Evolutionary conservation across 2,888 invertebrate genomes (phyloP).

Genomic region (Dasysyrphus albostriatus): DNA sequence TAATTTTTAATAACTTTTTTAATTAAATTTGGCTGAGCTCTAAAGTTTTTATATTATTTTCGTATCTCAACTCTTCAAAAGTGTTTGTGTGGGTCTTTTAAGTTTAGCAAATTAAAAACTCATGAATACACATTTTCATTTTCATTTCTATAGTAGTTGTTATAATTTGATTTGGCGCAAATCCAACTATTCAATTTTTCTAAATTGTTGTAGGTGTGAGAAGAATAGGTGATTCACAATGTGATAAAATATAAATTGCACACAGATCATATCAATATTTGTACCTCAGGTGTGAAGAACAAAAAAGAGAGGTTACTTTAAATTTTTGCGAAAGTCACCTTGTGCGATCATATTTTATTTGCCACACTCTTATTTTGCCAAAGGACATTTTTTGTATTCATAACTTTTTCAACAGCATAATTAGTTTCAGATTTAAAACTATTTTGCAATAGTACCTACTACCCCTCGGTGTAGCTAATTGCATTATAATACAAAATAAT

Average conservation of each 20-base stretch:
- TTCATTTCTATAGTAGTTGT: not conserved
- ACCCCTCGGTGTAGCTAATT: not conserved
- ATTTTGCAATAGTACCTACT: not conserved
- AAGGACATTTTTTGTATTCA: constrained; percentile 17
- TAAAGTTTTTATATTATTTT: constrained; percentile 15
- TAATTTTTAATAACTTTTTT: constrained; percentile 24
- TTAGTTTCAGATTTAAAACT: constrained; percentile 12
- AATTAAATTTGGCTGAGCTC: not conserved
- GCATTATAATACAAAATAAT: not conserved
- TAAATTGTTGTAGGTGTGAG: constrained; percentile 43
- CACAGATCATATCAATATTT: not conserved
- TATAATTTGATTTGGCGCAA: constrained; percentile 42
- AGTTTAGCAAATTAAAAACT: constrained; percentile 5
- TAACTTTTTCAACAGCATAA: not conserved
- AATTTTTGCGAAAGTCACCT: constrained; percentile 5
- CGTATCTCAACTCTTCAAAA: not conserved
- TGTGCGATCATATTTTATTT: not conserved
- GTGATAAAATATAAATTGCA: constrained; percentile 47
- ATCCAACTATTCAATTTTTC: constrained; percentile 49
- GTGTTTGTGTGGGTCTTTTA: not conserved
- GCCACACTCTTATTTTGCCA: constrained; percentile 5
- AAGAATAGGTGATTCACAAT: constrained; percentile 54
- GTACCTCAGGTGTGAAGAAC: not conserved
- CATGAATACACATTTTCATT: constrained; percentile 19
- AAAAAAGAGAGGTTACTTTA: not conserved